Percentiles rank a stretch among this genome's conserved stretches.
Conservation (phyloP, 2,888 invertebrate species). For the Deilephila porcellus region DNA sequence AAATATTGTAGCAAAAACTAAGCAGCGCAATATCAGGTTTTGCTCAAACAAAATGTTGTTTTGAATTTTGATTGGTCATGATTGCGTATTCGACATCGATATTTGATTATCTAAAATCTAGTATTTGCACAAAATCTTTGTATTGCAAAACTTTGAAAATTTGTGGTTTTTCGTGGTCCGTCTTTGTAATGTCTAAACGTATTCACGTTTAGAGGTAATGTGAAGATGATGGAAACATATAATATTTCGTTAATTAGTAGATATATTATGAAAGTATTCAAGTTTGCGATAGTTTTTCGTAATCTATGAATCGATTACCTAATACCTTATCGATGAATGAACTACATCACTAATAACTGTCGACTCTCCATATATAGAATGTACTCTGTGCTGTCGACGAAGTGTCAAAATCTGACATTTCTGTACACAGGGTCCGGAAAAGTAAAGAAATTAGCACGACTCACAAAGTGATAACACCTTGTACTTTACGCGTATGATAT, state of each 20-base stretch:
- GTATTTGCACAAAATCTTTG: too few relatives aligned
- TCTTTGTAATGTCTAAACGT: too few relatives aligned
- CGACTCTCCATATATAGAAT: too few relatives aligned
- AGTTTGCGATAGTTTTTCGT: too few relatives aligned
- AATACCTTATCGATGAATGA: background rate
- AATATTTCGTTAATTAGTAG: too few relatives aligned
- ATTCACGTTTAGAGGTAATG: too few relatives aligned
- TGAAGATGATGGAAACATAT: too few relatives aligned
- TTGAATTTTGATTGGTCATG: background rate
- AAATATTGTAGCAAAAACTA: background rate
- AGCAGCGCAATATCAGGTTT: background rate
- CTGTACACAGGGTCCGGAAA: background rate
- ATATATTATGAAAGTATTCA: too few relatives aligned
- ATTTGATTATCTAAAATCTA: background rate
- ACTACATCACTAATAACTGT: background rate
- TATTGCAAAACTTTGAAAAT: too few relatives aligned
- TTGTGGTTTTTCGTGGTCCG: too few relatives aligned
- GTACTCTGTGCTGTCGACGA: too few relatives aligned
- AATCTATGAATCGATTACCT: background rate
- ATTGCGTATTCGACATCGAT: background rate
- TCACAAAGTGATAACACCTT: slow-evolving; percentile 33
- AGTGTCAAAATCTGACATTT: slow-evolving; percentile 12
- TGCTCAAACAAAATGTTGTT: background rate
- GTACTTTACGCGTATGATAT: slow-evolving; percentile 52
- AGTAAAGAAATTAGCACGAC: slow-evolving; percentile 33